A percentile compares a stretch with the other conserved stretches of the same genome.
phyloP scores from a whole-genome alignment of 2,113 vertebrate species.

The Hyla sarda region DNA sequence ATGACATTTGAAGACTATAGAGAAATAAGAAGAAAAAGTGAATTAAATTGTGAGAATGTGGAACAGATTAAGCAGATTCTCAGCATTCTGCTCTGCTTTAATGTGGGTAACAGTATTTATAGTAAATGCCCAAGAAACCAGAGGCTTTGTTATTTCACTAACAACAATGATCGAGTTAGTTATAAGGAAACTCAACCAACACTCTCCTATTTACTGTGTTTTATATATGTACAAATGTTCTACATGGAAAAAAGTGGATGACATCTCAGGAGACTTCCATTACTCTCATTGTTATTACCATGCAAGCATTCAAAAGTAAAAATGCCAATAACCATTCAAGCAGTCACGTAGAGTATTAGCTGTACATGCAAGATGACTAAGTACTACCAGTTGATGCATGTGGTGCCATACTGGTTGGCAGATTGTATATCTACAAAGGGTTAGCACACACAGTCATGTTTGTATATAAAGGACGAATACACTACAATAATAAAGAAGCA shows the following conservation, averaged over 20 bases:
- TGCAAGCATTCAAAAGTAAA: background rate
- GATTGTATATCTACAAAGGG: background rate
- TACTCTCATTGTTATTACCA: too few relatives aligned
- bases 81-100: background rate
- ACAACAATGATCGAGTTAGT: background rate
- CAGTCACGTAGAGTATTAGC: background rate
- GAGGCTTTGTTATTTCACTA: background rate
- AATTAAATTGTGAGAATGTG: conserved; percentile 12
- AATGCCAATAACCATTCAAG: background rate
- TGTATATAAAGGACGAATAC: background rate
- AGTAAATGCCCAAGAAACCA: background rate
- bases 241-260: background rate
- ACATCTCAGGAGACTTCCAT: background rate
- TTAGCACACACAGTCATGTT: background rate
- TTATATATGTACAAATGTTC: background rate
- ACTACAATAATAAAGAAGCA: background rate
- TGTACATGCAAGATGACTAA: background rate
- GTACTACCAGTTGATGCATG: background rate
- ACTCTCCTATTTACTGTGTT: background rate
- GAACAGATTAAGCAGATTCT: conserved; percentile 3
- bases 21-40: background rate
- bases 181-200: background rate
- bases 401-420: background rate
- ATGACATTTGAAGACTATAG: background rate
- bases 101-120: background rate